These are phyloP conservation scores for Conistra vaccinii DNA, from an alignment of 2,888 invertebrate species.

Conservation along the genomic window DNA sequence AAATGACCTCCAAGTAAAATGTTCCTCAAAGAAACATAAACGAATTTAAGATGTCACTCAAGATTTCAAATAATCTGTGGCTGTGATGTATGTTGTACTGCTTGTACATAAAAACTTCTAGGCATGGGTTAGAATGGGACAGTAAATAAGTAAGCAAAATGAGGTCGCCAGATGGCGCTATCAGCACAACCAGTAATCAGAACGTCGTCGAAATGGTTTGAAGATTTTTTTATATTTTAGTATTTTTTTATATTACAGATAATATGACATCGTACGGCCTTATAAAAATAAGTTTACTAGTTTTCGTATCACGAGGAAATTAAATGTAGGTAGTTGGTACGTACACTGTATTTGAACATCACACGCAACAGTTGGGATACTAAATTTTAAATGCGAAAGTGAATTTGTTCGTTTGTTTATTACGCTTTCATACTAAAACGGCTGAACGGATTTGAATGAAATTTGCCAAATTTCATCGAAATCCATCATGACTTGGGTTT, in stretches of 20 bases:
- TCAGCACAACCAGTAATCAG: conserved; percentile 2
- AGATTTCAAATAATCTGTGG: not conserved
- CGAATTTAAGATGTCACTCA: not conserved
- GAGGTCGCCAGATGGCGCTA: not conserved
- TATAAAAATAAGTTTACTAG: not conserved
- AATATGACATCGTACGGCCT: not conserved
- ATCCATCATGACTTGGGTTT: too few species aligned
- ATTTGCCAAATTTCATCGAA: too few species aligned
- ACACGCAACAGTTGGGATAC: not conserved
- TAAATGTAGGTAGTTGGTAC: not conserved
- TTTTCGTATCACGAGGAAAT: not conserved
- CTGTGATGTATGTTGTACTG: not conserved
- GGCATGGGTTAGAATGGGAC: not conserved
- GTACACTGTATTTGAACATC: not conserved
- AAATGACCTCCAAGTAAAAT: too few species aligned
- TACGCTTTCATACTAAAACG: too few species aligned
- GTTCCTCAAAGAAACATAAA: not conserved
- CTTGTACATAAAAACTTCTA: not conserved
- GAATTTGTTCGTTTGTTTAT: too few species aligned
- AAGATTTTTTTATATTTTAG: not conserved
- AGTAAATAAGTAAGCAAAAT: not conserved
- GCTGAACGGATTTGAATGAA: too few species aligned
- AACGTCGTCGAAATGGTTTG: not conserved
- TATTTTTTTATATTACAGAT: not conserved
- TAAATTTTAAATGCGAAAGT: too few species aligned